Conservation (phyloP, 2,797 vertebrate species). For the Cyclura pinguis region DNA sequence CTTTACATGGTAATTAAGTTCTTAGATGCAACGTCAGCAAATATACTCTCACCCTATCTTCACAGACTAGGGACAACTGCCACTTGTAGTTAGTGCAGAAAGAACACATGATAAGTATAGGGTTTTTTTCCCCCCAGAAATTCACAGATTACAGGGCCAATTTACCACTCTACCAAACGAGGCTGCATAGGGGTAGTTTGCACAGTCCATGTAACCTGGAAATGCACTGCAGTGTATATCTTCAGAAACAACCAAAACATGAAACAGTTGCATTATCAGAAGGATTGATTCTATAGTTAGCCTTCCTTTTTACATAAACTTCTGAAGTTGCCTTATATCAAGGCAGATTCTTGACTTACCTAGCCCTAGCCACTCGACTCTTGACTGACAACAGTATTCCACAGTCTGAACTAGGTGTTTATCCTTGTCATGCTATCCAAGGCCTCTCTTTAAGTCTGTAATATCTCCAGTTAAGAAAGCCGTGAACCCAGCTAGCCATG, state of each 20-base stretch:
- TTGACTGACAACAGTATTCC: too few relatives aligned
- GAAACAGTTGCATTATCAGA: not conserved
- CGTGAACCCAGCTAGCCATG: not conserved
- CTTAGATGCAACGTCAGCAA: not conserved
- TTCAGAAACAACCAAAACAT: not conserved
- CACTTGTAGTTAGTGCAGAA: not conserved
- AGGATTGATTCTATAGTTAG: not conserved
- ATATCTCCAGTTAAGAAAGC: not conserved
- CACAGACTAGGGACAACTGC: not conserved
- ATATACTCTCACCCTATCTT: not conserved
- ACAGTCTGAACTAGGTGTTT: not conserved
- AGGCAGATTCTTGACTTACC: not conserved
- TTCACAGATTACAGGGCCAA: not conserved
- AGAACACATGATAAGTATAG: not conserved
- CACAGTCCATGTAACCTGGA: not conserved
- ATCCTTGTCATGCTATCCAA: not conserved
- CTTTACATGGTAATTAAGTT: not conserved
- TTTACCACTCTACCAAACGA: not conserved
- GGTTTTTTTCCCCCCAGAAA: not conserved
- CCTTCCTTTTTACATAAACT: not conserved
- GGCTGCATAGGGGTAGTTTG: not conserved
- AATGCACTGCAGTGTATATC: not conserved
- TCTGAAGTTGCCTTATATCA: too few relatives aligned
- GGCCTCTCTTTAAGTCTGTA: not conserved
- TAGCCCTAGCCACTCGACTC: not conserved